Conservation (phyloP, 2,797 vertebrate genomes). For the Aphelocoma californica region DNA sequence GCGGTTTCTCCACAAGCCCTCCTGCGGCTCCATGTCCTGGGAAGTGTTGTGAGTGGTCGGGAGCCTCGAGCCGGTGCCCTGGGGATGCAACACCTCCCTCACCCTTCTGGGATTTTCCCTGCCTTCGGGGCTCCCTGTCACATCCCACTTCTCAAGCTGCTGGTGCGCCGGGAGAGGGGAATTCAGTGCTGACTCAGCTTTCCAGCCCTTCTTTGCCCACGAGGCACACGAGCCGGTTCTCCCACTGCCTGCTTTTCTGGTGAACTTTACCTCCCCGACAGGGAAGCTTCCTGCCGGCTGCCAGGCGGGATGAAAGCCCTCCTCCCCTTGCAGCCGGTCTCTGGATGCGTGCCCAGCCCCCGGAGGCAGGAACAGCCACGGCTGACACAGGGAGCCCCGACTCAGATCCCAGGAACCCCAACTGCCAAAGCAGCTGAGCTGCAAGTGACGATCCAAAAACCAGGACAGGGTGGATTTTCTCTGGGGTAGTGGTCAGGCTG, state of each 20-base stretch:
- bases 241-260: neutral
- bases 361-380: neutral
- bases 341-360: neutral
- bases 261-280: constrained; percentile 18
- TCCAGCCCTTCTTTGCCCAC: neutral
- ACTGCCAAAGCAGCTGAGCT: neutral
- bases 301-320: neutral
- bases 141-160: neutral
- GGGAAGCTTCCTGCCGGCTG: constrained; percentile 4
- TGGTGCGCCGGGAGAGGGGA: neutral
- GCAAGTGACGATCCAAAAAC: neutral
- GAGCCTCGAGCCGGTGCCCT: neutral
- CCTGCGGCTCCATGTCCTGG: neutral
- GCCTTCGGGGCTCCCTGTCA: neutral
- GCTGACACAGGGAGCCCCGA: neutral
- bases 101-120: neutral
- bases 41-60: rapidly evolving
- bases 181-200: constrained; percentile 3
- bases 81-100: neutral
- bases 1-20: neutral
- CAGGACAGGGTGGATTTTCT: neutral
- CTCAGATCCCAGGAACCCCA: neutral
- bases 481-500: neutral
- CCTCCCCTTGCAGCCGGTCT: neutral
- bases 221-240: neutral